Conservation (phyloP, 2,113 vertebrate genomes). For the Erythrocercus mccallii region DNA sequence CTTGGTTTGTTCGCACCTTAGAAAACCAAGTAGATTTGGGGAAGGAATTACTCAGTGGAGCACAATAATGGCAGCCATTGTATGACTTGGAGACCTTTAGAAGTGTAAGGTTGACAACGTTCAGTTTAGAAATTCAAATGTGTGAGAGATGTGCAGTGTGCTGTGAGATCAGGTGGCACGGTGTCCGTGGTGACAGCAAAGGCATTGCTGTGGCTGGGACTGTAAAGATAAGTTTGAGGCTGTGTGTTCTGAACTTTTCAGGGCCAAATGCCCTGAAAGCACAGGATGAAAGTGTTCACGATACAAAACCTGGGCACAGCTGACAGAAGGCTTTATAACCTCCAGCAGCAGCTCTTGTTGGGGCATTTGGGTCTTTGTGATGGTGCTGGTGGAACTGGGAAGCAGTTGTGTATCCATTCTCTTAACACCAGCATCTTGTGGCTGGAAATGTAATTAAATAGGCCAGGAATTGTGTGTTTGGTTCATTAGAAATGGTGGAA, state of each 20-base stretch:
- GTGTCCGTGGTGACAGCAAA: neutral
- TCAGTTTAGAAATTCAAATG: neutral
- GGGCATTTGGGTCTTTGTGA: neutral
- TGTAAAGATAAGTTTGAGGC: neutral
- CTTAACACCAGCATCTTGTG: neutral
- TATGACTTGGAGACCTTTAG: neutral
- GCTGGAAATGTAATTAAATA: neutral
- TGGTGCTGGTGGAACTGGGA: neutral
- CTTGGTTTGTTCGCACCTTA: neutral
- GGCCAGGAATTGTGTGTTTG: neutral
- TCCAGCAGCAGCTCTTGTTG: neutral
- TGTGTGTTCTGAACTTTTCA: neutral
- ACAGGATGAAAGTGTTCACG: neutral
- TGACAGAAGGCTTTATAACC: neutral
- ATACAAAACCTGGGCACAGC: neutral
- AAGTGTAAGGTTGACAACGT: neutral
- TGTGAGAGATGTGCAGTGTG: neutral
- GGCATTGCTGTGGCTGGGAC: neutral
- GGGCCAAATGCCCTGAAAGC: neutral
- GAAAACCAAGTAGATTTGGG: neutral
- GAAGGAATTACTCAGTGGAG: neutral
- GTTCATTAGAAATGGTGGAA: neutral
- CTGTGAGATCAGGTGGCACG: neutral
- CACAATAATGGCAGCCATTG: neutral
- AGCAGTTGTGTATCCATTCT: neutral